Evolutionary conservation across 2,797 vertebrate genomes (phyloP), one percentile per base, ranked within the genome.

Genomic region (Geotrypetes seraphini): DNA sequence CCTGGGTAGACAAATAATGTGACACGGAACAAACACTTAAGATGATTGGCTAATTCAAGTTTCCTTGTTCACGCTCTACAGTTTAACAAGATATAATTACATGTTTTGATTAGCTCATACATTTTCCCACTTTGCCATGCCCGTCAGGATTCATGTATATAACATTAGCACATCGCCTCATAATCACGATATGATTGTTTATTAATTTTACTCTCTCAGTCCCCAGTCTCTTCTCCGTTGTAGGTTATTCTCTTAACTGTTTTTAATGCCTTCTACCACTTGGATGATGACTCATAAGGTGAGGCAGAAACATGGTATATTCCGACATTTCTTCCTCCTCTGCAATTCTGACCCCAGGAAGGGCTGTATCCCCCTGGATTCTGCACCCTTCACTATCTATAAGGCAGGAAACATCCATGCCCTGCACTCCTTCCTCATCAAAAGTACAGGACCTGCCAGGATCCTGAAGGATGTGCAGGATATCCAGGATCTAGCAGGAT

Each of bases 71-170:
- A 67, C 31, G 69, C 67, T 67, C 59, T 65, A 69, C 66, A 63
- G 63, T 66, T 72, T 72, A 69, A 67, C 59, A 65, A 66, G 54
- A 57, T 66, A 67, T 72, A 72, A 72, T 72, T 72, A 65, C 69
- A 72, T 72, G 69, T 72, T 72, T 72, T 72, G 69, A 72, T 72
- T 72, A 72, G 60, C 60, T 63, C 63, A 72, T 67, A 56, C 66
- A 69, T 72, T 72, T 72, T 69, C 60, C 54, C 53, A 72, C 48
- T 63, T 69, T 63, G 67, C 66, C 60, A 47, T 72, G 66, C 69
- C 69, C 72, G 72, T 69, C 72, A 69, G 60, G 63, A 69, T 72
- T 69, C 69, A 69, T 65, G 66, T 67, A 61, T 65, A 32, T 67
- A 69, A 65, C 63, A 56, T 60, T 57, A 61, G 67, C 67, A 72